Conservation (phyloP, 2,888 invertebrate genomes). For the Xestia xanthographa region DNA sequence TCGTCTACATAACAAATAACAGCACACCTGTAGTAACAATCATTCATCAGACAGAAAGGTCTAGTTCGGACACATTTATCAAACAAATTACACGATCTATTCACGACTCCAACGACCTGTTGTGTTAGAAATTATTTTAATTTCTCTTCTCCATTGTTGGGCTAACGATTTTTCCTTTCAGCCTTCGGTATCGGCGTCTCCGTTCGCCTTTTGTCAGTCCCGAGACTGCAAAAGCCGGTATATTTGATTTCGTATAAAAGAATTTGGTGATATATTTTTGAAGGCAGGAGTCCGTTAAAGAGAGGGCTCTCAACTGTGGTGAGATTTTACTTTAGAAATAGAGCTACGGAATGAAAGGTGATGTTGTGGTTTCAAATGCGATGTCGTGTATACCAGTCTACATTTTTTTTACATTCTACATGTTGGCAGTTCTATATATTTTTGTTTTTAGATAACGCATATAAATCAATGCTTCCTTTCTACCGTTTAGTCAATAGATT, state of each 20-base stretch:
- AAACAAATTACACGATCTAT: slow-evolving; percentile 62
- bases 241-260: slow-evolving; percentile 63
- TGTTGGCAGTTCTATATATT: neutral
- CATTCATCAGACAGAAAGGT: slow-evolving; percentile 33
- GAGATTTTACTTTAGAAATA: slow-evolving; percentile 40
- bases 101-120: slow-evolving; percentile 57
- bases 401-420: neutral
- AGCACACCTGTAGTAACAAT: slow-evolving; percentile 16
- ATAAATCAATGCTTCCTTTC: neutral
- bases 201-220: slow-evolving; percentile 58
- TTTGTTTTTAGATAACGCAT: neutral
- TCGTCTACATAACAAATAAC: slow-evolving; percentile 3
- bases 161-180: slow-evolving; percentile 62
- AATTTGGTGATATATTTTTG: slow-evolving; percentile 63
- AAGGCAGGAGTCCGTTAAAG: slow-evolving; percentile 38
- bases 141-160: slow-evolving; percentile 56
- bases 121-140: slow-evolving; percentile 66
- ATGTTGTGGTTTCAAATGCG: slow-evolving; percentile 31
- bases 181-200: slow-evolving; percentile 44
- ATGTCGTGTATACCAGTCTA: slow-evolving; percentile 2
- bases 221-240: slow-evolving; percentile 51
- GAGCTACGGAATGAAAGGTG: slow-evolving; percentile 28
- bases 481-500: neutral
- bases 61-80: slow-evolving; percentile 57
- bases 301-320: slow-evolving; percentile 39